A percentile compares a stretch with the other conserved stretches of the same genome.
These are phyloP conservation scores for Napeogenes inachia DNA, from an alignment of 2,888 invertebrate genomes.

Conservation along the genomic window DNA sequence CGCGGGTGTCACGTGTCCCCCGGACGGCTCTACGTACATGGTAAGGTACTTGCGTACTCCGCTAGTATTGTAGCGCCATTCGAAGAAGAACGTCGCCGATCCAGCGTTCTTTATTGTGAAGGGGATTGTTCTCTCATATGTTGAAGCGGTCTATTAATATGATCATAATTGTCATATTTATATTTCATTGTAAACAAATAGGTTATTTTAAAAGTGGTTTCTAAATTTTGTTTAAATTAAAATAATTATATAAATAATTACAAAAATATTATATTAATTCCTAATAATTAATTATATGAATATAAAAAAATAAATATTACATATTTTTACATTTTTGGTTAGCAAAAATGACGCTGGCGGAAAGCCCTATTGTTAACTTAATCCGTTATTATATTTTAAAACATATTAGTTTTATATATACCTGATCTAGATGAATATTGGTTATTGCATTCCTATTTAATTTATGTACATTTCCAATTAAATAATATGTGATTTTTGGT, in stretches of 20 bases:
- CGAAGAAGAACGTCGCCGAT: conserved; percentile 64
- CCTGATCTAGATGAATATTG: conserved; percentile 68
- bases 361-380: neutral
- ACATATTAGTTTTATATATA: conserved; percentile 30
- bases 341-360: too few relatives aligned
- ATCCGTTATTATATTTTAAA: neutral
- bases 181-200: neutral
- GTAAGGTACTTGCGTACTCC: conserved; percentile 61
- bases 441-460: conserved; percentile 56
- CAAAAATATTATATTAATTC: too few relatives aligned
- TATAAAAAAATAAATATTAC: too few relatives aligned
- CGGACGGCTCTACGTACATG: conserved; percentile 55
- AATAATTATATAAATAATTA: too few relatives aligned
- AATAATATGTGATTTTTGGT: conserved; percentile 67
- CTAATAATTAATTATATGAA: too few relatives aligned
- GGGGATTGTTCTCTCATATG: conserved; percentile 60
- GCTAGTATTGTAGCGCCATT: conserved; percentile 55
- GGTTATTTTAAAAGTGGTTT: too few relatives aligned
- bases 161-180: neutral
- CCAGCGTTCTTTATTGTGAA: conserved; percentile 65
- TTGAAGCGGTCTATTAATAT: conserved; percentile 59
- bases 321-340: too few relatives aligned
- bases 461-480: conserved; percentile 59
- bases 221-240: too few relatives aligned
- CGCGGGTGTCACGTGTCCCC: conserved; percentile 57